Conservation (phyloP, 2,113 vertebrate genomes). For the Ovibos moschatus region DNA sequence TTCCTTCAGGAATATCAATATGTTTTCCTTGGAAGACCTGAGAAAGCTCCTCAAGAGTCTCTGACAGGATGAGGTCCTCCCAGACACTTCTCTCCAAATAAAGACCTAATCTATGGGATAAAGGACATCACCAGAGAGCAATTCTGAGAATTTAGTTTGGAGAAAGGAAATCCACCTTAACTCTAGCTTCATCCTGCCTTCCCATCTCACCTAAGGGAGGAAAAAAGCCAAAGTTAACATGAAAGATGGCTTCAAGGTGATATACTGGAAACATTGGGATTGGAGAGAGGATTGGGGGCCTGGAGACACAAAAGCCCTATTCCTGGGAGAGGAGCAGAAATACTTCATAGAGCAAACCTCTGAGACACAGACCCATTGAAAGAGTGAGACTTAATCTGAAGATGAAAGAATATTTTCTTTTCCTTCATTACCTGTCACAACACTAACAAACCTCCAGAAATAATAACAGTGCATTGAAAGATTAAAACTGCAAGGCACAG, state of each 20-base stretch:
- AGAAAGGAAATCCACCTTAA: background rate
- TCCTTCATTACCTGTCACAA: background rate
- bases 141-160: background rate
- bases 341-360: background rate
- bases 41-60: background rate
- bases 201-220: background rate
- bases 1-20: background rate
- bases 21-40: background rate
- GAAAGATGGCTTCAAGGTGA: background rate
- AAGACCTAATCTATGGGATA: background rate
- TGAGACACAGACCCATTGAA: background rate
- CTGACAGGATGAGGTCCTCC: background rate
- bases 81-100: background rate
- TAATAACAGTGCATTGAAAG: background rate
- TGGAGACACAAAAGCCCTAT: too few relatives aligned
- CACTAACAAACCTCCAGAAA: background rate
- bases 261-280: background rate
- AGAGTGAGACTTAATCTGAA: background rate
- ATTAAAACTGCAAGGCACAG: background rate
- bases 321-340: background rate
- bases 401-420: background rate
- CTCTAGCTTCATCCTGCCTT: background rate
- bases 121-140: background rate
- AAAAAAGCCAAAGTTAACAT: background rate
- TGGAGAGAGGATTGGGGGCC: background rate